Evolutionary conservation across 2,888 invertebrate genomes (phyloP), one percentile per base, ranked within the genome.

Genomic region (Eudasyphora cyanicolor): DNA sequence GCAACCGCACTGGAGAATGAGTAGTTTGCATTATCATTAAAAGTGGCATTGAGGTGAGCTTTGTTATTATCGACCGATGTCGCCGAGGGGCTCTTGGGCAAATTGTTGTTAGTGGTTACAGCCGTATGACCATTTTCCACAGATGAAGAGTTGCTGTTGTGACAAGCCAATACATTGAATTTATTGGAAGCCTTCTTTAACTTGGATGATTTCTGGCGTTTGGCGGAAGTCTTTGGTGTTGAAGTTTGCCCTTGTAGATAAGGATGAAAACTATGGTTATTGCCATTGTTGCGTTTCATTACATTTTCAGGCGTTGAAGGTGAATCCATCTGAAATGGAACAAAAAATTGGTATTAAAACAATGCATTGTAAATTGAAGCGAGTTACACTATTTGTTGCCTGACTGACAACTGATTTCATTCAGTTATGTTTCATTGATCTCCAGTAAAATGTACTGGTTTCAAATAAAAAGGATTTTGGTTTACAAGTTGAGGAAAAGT

Each of bases 61-160:
- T 38, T 86, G 76, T 32, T 86, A 82, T 74, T 86, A 86, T 84
- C 82, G 14, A n/a, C n/a, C 19, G 77, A 64, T 6, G 74, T 17
- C 7, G 49, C 42, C 49, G 85, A 84, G 8, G 71, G 67, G n/a
- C 78, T 69, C 60, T 87, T 88, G 64, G 86, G 85, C 76, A 87
- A 82, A 54, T 74, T 82, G 12, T 76, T 86, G 84, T 57, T 84
- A 17, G 49, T 84, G 79, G 17, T 84, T 49, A n/a, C 60, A 76
- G 57, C 24, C 70, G 85, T 32, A 35, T 79, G n/a, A 24, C 81
- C 54, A 79, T 88, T 87, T 21, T 89, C 87, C 3, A 82, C 85
- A 3, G 87, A 89, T 0, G 91, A 91, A 6, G 90, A 90, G 81
- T 91, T 91, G 76, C 91, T 91, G 73, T 91, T 91, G 76, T 89